Base-by-base conservation (phyloP, 2,888 invertebrate species). In the Priocnemis perturbator region DNA sequence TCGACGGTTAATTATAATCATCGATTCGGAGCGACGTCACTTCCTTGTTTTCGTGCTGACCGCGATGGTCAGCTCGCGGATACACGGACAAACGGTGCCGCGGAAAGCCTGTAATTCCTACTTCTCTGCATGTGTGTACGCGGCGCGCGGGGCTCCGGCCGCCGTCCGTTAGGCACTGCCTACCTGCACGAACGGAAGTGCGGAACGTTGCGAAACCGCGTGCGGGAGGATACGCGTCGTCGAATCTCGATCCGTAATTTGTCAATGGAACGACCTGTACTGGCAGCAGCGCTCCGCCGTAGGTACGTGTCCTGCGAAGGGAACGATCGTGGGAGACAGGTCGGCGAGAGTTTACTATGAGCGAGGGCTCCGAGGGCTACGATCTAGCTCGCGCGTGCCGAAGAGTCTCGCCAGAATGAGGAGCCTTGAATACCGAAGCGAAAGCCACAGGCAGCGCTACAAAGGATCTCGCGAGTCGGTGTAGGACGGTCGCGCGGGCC, bases 1-100 rank as follows among this genome's bases (percentile, higher is more conserved):
- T 88, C 88, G 88, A 82, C 69, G 83, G 79, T 84, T 88, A 88
- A 89, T 89, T 88, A 89, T 86, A 87, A 89, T 88, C 87, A 88
- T 89, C 87, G 88, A 87, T 87, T 85, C 73, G 21, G 44, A 77
- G 68, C 82, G 79, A 85, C 86, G 86, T 85, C 86, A 87, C 85
- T 88, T 88, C 86, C 87, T 86, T 79, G 84, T 86, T 86, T 83
- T 83, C 77, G 57, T 60, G 55, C 57, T 67, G 74, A 69, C 74
- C 74, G 64, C 58, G 63, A 45, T 53, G 21, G 48, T 47, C 50
- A 59, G 52, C 57, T 69, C 78, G 76, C 78, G 78, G 78, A 76
- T 74, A 53, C 57, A 66, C 73, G 69, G 67, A 56, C 69, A 70
- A 72, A 76, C 70, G 70, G 69, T 50, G 50, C 50, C 50, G n/a